These are phyloP conservation scores for Helicoverpa assulta DNA, from an alignment of 2,888 invertebrate genomes.

Conservation along the genomic window DNA sequence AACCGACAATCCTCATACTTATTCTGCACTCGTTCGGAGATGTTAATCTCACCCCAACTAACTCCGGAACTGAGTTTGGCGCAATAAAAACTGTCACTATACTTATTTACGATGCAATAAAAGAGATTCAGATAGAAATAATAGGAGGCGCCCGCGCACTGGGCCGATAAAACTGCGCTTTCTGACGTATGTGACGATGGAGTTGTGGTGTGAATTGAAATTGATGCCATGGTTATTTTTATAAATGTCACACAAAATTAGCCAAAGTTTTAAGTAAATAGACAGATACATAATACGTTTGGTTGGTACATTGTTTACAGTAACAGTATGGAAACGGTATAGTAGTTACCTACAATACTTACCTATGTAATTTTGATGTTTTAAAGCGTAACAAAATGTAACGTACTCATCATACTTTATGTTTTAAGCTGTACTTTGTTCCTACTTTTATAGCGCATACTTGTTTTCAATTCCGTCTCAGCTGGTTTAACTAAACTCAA, in stretches of 20 bases:
- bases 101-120: constrained; percentile 87
- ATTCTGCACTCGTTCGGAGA: constrained; percentile 77
- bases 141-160: constrained; percentile 69
- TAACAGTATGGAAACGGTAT: too few species aligned
- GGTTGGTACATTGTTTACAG: not conserved
- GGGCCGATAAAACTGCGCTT: constrained; percentile 53
- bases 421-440: too few species aligned
- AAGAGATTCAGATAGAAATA: constrained; percentile 80
- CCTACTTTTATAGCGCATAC: not conserved
- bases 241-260: not conserved
- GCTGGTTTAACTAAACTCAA: not conserved
- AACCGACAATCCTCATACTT: constrained; percentile 73
- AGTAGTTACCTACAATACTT: too few species aligned
- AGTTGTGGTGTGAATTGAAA: constrained; percentile 7
- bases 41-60: constrained; percentile 80
- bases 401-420: not conserved
- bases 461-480: not conserved
- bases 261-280: not conserved
- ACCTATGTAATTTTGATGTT: not conserved
- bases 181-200: constrained; percentile 13
- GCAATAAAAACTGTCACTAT: constrained; percentile 87
- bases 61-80: constrained; percentile 79
- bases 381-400: not conserved
- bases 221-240: not conserved
- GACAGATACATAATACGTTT: too few species aligned